Evolutionary conservation across 2,888 invertebrate species (phyloP).

Genomic region (Panzeria rudis): DNA sequence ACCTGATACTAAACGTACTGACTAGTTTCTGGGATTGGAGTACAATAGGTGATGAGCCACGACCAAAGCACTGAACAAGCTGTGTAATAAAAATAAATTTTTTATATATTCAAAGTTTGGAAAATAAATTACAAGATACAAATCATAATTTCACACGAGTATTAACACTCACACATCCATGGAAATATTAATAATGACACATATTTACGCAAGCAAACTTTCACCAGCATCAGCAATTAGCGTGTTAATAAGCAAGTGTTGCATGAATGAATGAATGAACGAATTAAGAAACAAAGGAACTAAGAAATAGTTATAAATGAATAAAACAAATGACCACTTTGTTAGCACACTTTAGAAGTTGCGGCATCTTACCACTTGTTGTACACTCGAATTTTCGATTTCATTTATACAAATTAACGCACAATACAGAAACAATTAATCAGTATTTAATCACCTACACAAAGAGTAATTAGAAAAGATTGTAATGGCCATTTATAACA

Average conservation of each 20-base stretch:
- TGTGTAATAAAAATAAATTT: too few relatives aligned
- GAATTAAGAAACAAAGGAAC: neutral
- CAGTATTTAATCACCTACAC: slow-evolving; percentile 59
- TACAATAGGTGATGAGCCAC: too few relatives aligned
- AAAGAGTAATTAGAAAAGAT: slow-evolving; percentile 53
- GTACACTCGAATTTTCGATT: neutral
- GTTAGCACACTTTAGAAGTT: slow-evolving; percentile 41
- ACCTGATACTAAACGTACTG: too few relatives aligned
- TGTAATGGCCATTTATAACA: slow-evolving; percentile 60
- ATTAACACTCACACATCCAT: neutral
- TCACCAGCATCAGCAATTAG: neutral
- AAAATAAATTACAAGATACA: too few relatives aligned
- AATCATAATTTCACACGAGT: neutral
- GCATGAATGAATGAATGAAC: slow-evolving; percentile 19
- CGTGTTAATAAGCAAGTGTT: neutral
- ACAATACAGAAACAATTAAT: slow-evolving; percentile 63
- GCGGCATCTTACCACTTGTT: slow-evolving; percentile 18
- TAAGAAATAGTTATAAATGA: neutral
- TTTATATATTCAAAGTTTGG: too few relatives aligned
- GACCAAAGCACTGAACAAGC: too few relatives aligned
- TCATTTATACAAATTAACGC: slow-evolving; percentile 51
- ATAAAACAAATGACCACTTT: slow-evolving; percentile 48
- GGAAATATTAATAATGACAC: neutral
- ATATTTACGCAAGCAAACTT: neutral
- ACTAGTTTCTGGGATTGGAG: too few relatives aligned